Conservation (phyloP, 2,797 vertebrate species). For the Anguilla marmorata region DNA sequence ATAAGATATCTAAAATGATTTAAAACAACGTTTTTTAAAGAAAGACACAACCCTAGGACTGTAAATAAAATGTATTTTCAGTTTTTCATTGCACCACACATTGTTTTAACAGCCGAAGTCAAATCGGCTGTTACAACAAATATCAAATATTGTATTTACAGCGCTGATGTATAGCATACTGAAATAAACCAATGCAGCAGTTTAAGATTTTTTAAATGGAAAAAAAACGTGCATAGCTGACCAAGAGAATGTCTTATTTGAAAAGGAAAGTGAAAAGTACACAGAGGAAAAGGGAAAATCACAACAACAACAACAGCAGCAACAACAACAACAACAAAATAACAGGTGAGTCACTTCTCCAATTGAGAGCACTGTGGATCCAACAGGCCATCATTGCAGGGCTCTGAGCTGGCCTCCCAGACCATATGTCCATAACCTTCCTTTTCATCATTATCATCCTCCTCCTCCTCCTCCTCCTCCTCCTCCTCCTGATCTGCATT, state of each 20-base stretch:
- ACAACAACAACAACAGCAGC: not conserved
- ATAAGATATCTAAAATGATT: not conserved
- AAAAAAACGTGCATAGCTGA: not conserved
- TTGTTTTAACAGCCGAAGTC: not conserved
- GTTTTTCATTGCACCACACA: not conserved
- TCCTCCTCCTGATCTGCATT: not conserved
- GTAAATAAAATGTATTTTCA: not conserved
- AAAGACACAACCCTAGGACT: not conserved
- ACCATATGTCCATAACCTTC: not conserved
- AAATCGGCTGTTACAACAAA: not conserved
- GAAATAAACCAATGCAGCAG: not conserved
- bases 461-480: not conserved
- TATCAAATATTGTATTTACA: not conserved
- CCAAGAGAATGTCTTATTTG: not conserved
- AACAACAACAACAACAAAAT: not conserved
- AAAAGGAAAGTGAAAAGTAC: not conserved
- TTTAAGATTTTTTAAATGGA: not conserved
- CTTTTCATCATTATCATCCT: not conserved
- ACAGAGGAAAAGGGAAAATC: not conserved
- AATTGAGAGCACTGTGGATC: not conserved
- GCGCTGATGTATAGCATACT: not conserved
- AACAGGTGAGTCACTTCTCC: not conserved
- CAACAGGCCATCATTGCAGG: not conserved
- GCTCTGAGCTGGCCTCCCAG: not conserved
- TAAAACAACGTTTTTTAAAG: not conserved